phyloP scores from a whole-genome alignment of 2,113 vertebrate species.

The Toxotes chatareus region DNA sequence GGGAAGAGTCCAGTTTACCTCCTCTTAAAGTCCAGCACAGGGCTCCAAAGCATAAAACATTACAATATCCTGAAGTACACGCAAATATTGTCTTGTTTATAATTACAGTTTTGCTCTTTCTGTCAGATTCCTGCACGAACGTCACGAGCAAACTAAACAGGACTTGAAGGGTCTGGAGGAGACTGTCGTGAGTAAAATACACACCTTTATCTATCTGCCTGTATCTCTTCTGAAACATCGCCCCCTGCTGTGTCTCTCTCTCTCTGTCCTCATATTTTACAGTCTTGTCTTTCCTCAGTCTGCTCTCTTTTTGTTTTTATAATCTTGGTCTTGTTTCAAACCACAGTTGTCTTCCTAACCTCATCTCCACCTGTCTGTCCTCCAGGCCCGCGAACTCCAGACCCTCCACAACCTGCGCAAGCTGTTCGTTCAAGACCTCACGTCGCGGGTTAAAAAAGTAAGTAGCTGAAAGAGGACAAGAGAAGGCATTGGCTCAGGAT shows the following conservation, averaged over 20 bases:
- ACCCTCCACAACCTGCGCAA: constrained; percentile 97
- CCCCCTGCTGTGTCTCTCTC: not conserved
- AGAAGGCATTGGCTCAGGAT: not conserved
- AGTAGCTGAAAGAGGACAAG: constrained; percentile 23
- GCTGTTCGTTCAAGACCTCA: constrained; percentile 97
- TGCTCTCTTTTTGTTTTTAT: not conserved
- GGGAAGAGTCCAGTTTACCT: not conserved
- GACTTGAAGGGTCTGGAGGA: constrained; percentile 95
- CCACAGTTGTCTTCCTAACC: constrained; percentile 4
- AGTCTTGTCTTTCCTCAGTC: not conserved
- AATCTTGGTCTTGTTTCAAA: not conserved
- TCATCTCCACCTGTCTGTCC: constrained; percentile 35
- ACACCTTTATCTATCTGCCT: not conserved
- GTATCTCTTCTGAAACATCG: not conserved
- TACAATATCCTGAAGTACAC: not conserved
- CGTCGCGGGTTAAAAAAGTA: constrained; percentile 95
- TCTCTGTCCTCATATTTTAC: not conserved
- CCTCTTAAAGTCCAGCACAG: constrained; percentile 9
- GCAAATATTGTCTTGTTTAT: not conserved
- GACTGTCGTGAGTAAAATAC: constrained; percentile 90
- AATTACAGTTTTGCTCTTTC: constrained; percentile 29
- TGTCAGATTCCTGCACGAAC: constrained; percentile 92
- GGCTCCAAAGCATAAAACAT: not conserved
- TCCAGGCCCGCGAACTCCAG: constrained; percentile 93
- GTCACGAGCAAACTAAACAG: constrained; percentile 93